Evolutionary conservation across 2,797 vertebrate species (phyloP), one percentile per base, ranked within the genome.

Genomic region (Cacajao melanocephalus): DNA sequence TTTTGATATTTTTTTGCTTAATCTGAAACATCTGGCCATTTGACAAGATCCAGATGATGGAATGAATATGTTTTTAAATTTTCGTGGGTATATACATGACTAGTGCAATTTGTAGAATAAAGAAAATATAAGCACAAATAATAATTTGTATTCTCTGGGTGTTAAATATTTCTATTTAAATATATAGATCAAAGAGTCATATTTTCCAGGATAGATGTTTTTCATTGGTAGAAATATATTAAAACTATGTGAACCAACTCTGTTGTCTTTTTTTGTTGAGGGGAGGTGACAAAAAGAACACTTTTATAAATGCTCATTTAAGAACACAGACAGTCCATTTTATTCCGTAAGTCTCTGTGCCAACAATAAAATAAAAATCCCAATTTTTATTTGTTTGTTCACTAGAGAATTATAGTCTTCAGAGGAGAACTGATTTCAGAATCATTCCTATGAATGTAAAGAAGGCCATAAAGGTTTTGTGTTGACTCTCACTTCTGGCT

Each of bases 391-490:
- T 33, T 98, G 90, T 98, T 98, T 98, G 96, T 93, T 97, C 97
- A 67, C 44, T 76, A 84, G 90, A 98, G 81, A 89, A 93, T 98
- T 90, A 94, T 90, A 98, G 80, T 92, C 76, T 97, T 97, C 90
- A 78, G 67, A 79, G 92, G 89, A 89, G 89, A 96, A 26, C 39
- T 85, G 30, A 81, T 97, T 98, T 96, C 83, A 73, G 64, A 96
- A 92, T 73, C 83, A 50, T 39, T 0, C 19, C 33, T 46, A 20
- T 92, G 96, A 96, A 90, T 46, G 33, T 95, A 89, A 86, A 70
- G 97, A 98, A 98, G 96, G 92, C 97, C 96, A 90, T 84, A 64
- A 95, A 97, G 48, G 85, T 93, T 97, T 98, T 97, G 72, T 89
- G 95, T 92, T 96, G 83, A 96, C 80, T 96, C 52, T 89, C 48